Conservation (phyloP, 2,113 vertebrate genomes). For the Protobothrops flavoviridis region DNA sequence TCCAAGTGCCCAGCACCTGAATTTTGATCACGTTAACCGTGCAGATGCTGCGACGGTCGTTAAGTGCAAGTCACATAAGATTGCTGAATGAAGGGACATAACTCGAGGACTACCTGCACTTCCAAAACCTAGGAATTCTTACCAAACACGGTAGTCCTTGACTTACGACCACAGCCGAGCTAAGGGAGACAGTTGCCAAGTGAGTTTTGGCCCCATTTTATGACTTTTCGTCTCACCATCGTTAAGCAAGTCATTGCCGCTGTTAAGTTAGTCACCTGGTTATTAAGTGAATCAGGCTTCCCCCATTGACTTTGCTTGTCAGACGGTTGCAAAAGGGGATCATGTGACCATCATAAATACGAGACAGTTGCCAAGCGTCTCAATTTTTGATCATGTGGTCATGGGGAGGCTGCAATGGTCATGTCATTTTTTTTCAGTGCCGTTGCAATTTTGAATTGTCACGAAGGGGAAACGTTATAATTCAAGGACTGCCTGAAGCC, state of each 20-base stretch:
- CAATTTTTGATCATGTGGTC: background rate
- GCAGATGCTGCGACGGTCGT: background rate
- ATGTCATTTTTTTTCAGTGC: background rate
- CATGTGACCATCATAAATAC: background rate
- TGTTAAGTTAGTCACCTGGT: no score
- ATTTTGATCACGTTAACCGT: background rate
- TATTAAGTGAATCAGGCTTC: background rate
- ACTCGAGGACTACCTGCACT: background rate
- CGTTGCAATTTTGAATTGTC: background rate
- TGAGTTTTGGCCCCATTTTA: no score
- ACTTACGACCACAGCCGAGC: background rate
- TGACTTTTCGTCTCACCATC: no score
- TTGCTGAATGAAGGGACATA: background rate
- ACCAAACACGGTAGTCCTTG: background rate
- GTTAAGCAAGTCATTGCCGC: no score
- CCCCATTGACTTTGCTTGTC: background rate
- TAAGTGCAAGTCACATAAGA: background rate
- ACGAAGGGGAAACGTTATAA: background rate
- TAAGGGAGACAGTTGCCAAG: no score
- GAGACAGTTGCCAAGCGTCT: background rate
- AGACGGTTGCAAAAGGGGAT: background rate
- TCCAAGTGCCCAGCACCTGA: background rate
- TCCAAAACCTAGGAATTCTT: background rate
- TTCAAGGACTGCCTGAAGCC: background rate
- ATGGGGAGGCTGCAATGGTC: background rate